phyloP scores from a whole-genome alignment of 2,888 invertebrate genomes.

The Scaptomyza caliginosa region DNA sequence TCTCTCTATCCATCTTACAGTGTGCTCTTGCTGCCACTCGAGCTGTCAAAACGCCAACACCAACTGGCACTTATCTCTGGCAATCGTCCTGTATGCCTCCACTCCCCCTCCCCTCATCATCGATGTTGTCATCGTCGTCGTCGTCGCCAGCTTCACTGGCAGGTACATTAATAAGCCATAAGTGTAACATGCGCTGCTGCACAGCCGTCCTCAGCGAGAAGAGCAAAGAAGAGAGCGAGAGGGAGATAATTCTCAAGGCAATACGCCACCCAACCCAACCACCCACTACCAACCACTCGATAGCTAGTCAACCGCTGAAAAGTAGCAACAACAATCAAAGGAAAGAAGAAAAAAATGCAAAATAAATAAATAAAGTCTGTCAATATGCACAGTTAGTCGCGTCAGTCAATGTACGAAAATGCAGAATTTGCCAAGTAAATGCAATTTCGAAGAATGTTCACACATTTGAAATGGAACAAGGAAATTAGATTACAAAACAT shows the following conservation, averaged over 20 bases:
- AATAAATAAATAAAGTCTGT: constrained; percentile 5
- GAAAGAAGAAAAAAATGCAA: background rate
- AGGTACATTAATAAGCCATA: constrained; percentile 63
- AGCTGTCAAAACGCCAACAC: constrained; percentile 63
- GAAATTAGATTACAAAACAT: constrained; percentile 40
- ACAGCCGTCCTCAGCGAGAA: constrained; percentile 11
- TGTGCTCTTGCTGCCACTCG: constrained; percentile 27
- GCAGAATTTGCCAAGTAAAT: constrained; percentile 2
- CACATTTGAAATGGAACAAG: constrained; percentile 26
- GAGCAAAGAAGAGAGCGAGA: too few relatives aligned
- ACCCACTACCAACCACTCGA: background rate
- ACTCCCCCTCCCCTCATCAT: constrained; percentile 1
- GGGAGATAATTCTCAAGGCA: background rate
- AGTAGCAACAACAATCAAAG: constrained; percentile 27
- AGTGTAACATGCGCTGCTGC: constrained; percentile 40
- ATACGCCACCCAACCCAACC: background rate
- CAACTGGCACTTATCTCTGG: constrained; percentile 56
- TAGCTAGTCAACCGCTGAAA: constrained; percentile 20
- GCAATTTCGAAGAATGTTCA: constrained; percentile 33
- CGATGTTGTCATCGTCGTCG: constrained; percentile 17
- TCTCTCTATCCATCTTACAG: background rate
- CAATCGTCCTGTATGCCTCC: background rate
- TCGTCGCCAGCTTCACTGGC: constrained; percentile 37
- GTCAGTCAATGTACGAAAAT: constrained; percentile 15
- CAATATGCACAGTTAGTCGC: constrained; percentile 30